Conservation (phyloP, 1,140 invertebrate genomes). For the Epicauta chinensis region DNA sequence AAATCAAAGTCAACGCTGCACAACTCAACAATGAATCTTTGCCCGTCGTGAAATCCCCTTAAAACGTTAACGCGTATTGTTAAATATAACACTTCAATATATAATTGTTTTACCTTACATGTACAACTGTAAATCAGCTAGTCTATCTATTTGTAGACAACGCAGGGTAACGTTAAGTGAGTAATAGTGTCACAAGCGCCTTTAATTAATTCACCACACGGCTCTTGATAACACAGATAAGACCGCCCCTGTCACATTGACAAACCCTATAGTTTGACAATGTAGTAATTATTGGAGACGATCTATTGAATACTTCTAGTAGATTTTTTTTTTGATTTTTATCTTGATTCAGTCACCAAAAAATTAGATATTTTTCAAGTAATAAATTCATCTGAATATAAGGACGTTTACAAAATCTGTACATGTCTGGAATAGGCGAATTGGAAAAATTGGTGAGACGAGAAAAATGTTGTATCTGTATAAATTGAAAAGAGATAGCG, state of each 20-base stretch:
- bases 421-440: too few relatives aligned
- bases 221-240: constrained; percentile 37
- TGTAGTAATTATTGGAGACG: constrained; percentile 15
- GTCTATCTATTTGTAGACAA: constrained; percentile 34
- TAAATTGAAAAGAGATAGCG: too few relatives aligned
- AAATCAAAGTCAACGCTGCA: too few relatives aligned
- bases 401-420: too few relatives aligned
- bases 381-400: too few relatives aligned
- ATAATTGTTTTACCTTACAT: constrained; percentile 22
- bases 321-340: constrained; percentile 3
- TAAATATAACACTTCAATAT: too few relatives aligned
- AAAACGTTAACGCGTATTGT: too few relatives aligned
- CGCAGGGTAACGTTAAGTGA: constrained; percentile 33
- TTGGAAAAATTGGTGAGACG: too few relatives aligned
- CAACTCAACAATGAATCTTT: too few relatives aligned
- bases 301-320: constrained; percentile 9
- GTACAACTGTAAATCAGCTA: constrained; percentile 34
- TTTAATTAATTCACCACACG: constrained; percentile 40
- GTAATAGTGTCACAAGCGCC: constrained; percentile 38
- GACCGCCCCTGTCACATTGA: constrained; percentile 20
- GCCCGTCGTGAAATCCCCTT: too few relatives aligned
- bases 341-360: constrained; percentile 10
- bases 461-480: too few relatives aligned
- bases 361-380: too few relatives aligned
- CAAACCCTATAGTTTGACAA: constrained; percentile 15